Evolutionary conservation across 2,888 invertebrate species (phyloP).

Genomic region (Campoletis raptor): DNA sequence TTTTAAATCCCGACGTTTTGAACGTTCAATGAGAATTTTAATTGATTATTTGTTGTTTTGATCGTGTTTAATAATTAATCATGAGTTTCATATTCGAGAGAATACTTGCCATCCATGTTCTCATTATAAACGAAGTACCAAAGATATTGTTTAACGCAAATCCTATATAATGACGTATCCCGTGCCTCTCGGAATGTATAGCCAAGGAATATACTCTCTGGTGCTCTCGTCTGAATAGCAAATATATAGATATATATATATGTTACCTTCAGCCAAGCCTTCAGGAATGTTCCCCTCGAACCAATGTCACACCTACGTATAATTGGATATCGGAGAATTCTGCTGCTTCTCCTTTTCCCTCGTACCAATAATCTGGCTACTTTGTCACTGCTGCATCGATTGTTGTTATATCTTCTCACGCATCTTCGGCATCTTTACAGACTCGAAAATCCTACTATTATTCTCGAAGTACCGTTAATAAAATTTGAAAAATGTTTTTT

Average conservation of each 20-base stretch:
- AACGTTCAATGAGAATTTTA: too few relatives aligned
- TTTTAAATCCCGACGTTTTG: too few relatives aligned
- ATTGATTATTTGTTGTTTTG: too few relatives aligned
- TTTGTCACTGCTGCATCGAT: conserved; percentile 40
- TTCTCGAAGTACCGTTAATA: neutral
- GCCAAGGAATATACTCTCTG: neutral
- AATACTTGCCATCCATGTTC: neutral
- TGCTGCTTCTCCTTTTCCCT: conserved; percentile 3
- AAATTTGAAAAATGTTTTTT: neutral
- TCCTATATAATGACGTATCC: neutral
- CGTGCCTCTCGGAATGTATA: neutral
- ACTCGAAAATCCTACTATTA: neutral
- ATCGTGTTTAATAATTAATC: neutral
- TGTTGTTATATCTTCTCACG: conserved; percentile 25
- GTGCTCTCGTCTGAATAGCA: neutral
- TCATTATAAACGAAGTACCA: neutral
- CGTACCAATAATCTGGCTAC: conserved; percentile 22
- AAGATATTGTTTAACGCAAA: conserved; percentile 9
- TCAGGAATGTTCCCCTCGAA: conserved; percentile 25
- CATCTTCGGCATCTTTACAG: neutral
- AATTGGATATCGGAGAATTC: conserved; percentile 54
- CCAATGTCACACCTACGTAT: conserved; percentile 33
- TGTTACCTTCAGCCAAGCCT: conserved; percentile 2
- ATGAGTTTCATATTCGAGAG: neutral
- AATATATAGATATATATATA: neutral